Evolutionary conservation across 2,113 vertebrate genomes (phyloP), one percentile per base, ranked within the genome.

Genomic region (Anas platyrhynchos): DNA sequence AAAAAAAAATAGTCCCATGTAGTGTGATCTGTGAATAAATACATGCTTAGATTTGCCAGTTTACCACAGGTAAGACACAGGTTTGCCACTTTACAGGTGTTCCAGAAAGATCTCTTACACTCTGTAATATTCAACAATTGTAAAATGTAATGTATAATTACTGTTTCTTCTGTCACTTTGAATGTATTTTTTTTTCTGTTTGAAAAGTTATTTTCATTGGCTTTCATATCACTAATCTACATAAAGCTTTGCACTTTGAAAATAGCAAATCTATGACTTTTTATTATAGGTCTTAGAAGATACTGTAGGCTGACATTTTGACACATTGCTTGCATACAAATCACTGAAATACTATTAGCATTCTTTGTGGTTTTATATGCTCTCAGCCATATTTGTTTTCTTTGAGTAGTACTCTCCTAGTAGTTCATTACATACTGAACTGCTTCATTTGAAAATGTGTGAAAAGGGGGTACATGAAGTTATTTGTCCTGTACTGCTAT

Each of bases 251-350:
- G 25, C 41, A 54, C 31, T 34, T 29, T 71, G 50, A 83, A 91
- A 81, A 65, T 13, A 71, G 7, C 16, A 61, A 72, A 87, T 83
- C 62, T 82, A 11, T 87, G 15, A 59, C 78, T 96, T 91, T 85
- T 91, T 85, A 81, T 93, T 91, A 65, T 14, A 83, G 62, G 61
- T 81, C 56, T 96, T 87, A 21, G 38, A 88, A 90, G 77, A 88
- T 36, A 74, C 12, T 0, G 0, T 78, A 66, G 15, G 7, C 34
- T 93, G 87, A 94, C 86, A 77, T 91, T 88, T 91, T 94, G 92
- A 95, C 72, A 93, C 17, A 48, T 71, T 95, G 67, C 84, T 88
- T 94, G 52, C 52, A 84, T 90, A 92, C 18, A 90, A 87, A 88
- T 91, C n/a, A 56, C 15, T 91, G 77, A 94, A 96, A 86, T 91